Evolutionary conservation across 2,797 vertebrate species (phyloP).

Genomic region (Buphagus erythrorhynchus): DNA sequence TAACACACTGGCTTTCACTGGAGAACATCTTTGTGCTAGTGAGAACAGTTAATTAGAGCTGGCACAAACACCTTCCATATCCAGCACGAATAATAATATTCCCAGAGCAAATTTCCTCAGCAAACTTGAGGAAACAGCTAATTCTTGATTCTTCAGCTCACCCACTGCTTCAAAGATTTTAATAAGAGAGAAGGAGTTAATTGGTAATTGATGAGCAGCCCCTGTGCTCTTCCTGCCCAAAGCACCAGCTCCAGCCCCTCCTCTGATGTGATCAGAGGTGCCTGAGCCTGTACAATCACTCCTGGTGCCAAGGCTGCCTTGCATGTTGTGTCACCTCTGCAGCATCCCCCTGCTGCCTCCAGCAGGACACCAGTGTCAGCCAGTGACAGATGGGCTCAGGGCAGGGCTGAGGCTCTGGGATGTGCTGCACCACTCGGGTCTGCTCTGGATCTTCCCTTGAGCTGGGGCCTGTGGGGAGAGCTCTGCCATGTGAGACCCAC

Average conservation of each 20-base stretch:
- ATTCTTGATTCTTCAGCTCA: neutral
- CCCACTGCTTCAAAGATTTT: neutral
- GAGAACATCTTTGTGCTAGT: neutral
- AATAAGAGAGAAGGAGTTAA: neutral
- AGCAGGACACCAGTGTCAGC: neutral
- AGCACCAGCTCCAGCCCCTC: neutral
- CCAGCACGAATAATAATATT: neutral
- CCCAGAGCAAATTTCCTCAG: neutral
- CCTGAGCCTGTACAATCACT: too few species aligned
- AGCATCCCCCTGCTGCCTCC: neutral
- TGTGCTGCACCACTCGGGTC: rapidly evolving
- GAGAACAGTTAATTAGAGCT: slow-evolving; percentile 14
- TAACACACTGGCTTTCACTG: neutral
- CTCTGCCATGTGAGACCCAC: neutral
- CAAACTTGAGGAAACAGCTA: neutral
- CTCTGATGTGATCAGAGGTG: neutral
- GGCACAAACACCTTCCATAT: slow-evolving; percentile 8
- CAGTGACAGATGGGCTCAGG: neutral
- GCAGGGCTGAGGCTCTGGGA: neutral
- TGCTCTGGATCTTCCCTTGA: neutral
- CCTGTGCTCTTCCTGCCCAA: neutral
- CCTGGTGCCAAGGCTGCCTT: neutral
- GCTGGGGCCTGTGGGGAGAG: neutral
- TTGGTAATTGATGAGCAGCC: neutral
- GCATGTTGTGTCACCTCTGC: neutral